Percentiles rank a stretch among this genome's conserved stretches.
These are phyloP conservation scores for Ambastaia sidthimunki DNA, from an alignment of 2,797 vertebrate species.

Conservation along the genomic window DNA sequence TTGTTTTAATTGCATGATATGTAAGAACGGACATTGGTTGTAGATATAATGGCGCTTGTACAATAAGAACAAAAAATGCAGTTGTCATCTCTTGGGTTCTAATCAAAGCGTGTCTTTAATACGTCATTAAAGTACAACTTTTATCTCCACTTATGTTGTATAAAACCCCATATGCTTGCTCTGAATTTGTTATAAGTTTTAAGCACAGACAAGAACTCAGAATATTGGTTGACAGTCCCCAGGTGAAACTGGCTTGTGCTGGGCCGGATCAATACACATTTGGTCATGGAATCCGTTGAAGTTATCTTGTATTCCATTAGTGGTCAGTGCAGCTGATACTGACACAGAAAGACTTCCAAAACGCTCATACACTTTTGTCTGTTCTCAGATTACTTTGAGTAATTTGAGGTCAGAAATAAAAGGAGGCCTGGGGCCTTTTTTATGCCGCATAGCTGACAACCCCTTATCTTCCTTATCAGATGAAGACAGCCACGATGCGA, in stretches of 20 bases:
- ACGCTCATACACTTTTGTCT: slow-evolving; percentile 20
- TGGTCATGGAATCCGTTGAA: slow-evolving; percentile 67
- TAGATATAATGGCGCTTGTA: not conserved
- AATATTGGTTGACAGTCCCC: slow-evolving; percentile 67
- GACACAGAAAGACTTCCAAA: slow-evolving; percentile 58
- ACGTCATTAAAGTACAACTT: not conserved
- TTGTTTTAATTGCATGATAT: not conserved
- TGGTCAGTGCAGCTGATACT: slow-evolving; percentile 59
- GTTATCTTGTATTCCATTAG: slow-evolving; percentile 75
- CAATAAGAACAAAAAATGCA: not conserved
- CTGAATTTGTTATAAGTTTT: slow-evolving; percentile 26
- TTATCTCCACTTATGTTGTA: not conserved
- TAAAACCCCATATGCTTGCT: not conserved
- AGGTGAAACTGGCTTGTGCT: slow-evolving; percentile 60
- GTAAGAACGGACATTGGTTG: not conserved
- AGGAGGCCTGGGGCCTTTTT: slow-evolving; percentile 6
- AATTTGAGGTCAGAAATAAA: slow-evolving; percentile 50
- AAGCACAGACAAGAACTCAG: slow-evolving; percentile 60
- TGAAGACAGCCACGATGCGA: too few relatives aligned
- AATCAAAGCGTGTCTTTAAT: not conserved
- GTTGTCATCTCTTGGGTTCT: not conserved
- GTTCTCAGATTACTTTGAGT: slow-evolving; percentile 36
- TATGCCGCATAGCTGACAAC: not conserved
- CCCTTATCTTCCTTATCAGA: too few relatives aligned
- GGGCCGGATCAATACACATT: slow-evolving; percentile 68